Conservation (phyloP, 2,113 vertebrate species). For the Tretioscincus oriximinensis region DNA sequence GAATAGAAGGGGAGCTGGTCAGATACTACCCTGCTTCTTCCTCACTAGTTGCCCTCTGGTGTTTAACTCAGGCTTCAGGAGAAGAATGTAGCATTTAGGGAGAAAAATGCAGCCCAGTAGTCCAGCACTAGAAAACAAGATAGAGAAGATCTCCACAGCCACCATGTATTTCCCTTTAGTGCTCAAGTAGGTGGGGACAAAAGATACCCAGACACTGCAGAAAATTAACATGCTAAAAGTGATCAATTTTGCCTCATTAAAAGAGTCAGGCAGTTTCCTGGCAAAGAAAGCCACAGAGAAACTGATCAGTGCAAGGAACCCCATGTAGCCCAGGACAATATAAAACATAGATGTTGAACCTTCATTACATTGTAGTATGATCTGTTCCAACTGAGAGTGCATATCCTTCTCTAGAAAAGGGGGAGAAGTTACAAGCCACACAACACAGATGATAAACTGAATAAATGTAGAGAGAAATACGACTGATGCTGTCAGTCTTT, state of each 20-base stretch:
- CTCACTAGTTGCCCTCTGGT: background rate
- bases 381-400: background rate
- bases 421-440: background rate
- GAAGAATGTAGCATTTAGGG: background rate
- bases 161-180: background rate
- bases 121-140: background rate
- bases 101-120: background rate
- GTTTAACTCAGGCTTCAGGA: background rate
- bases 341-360: background rate
- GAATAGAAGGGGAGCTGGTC: background rate
- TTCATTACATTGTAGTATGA: background rate
- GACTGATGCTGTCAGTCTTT: background rate
- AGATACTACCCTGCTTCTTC: background rate
- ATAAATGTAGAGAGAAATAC: background rate
- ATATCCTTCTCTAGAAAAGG: background rate
- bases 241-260: background rate
- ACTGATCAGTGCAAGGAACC: background rate
- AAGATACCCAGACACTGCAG: background rate
- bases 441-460: background rate
- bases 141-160: background rate
- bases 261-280: background rate
- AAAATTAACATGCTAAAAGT: background rate
- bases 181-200: background rate
- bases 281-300: background rate
- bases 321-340: background rate